Base-by-base conservation (phyloP, 2,888 invertebrate genomes). In the Nephrotoma guestfalica region DNA sequence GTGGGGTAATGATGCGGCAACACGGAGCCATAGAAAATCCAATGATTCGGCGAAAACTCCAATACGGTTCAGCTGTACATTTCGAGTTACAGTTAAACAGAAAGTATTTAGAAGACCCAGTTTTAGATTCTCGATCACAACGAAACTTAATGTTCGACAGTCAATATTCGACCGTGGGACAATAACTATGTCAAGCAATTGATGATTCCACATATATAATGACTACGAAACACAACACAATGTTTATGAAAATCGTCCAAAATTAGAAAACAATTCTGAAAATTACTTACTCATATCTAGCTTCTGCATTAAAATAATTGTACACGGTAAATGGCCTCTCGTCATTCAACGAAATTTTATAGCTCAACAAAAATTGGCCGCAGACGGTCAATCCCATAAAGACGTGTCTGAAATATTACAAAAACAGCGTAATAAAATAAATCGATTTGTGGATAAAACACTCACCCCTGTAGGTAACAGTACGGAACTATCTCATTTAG, bases 311-410 rank as follows among this genome's bases (percentile, higher is more conserved):
- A 89, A 93, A 94, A 88, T 30, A 30, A 30, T 93, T 93, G 87
- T 92, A 92, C 88, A 93, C 93, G 57, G 92, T 92, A 45, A 92
- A 92, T 88, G 92, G 92, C 87, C 92, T 89, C 88, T 91, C 92
- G 88, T 93, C 92, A 88, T 92, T 92, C 89, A 94, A 94, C 0
- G 96, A 90, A 43, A 91, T 90, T 87, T 91, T 97, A 91, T 97
- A 98, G 88, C 98, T 98, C 88, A 98, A 93, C 88, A 98, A 94
- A 92, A 96, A 98, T 92, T 97, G 96, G 13, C 98, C 98, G 91
- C 98, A 98, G 89, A 97, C 95, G n/a, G 97, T 97, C 90, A 98
- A 95, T 6, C 98, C 98, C 95, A 98, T 96, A 90, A 97, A 97
- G 88, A 98, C 95, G 91, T 98, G 97, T 88, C 97, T 97, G 89